Conservation (phyloP, 2,113 vertebrate species). For the Brachyhypopomus gauderio region DNA sequence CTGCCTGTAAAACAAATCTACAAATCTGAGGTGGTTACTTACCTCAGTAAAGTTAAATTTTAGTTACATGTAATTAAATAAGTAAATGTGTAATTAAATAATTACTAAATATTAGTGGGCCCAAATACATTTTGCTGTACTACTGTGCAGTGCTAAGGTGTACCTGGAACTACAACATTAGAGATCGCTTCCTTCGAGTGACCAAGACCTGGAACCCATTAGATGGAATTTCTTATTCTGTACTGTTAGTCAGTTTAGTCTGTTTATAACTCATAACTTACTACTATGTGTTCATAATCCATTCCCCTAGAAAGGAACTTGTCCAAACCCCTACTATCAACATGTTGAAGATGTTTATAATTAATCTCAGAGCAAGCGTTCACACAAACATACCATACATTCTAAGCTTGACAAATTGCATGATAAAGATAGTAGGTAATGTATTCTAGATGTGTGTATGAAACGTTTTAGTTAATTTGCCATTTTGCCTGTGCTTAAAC, state of each 20-base stretch:
- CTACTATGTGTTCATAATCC: conserved; percentile 18
- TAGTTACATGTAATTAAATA: too few relatives aligned
- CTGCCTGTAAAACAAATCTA: conserved; percentile 33
- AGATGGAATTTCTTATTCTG: neutral
- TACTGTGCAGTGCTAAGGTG: neutral
- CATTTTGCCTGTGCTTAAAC: conserved; percentile 46
- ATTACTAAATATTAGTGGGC: too few relatives aligned
- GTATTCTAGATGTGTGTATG: conserved; percentile 45
- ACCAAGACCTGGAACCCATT: conserved; percentile 22
- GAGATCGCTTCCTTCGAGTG: neutral
- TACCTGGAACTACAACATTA: neutral
- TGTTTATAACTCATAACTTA: conserved; percentile 30
- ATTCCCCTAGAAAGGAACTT: conserved; percentile 25
- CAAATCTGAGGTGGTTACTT: neutral
- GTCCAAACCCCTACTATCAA: neutral
- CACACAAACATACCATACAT: conserved; percentile 12
- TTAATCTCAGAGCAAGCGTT: conserved; percentile 19
- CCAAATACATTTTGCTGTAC: too few relatives aligned
- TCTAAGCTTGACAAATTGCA: neutral
- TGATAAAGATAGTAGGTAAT: conserved; percentile 43
- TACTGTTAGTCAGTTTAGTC: neutral
- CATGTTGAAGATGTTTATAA: conserved; percentile 50
- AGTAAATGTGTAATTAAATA: too few relatives aligned
- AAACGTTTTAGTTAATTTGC: conserved; percentile 34
- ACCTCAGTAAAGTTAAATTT: neutral